Percentiles rank a stretch among this genome's conserved stretches.
These are phyloP conservation scores for Cyprinella venusta DNA, from an alignment of 2,797 vertebrate genomes.

Conservation along the genomic window DNA sequence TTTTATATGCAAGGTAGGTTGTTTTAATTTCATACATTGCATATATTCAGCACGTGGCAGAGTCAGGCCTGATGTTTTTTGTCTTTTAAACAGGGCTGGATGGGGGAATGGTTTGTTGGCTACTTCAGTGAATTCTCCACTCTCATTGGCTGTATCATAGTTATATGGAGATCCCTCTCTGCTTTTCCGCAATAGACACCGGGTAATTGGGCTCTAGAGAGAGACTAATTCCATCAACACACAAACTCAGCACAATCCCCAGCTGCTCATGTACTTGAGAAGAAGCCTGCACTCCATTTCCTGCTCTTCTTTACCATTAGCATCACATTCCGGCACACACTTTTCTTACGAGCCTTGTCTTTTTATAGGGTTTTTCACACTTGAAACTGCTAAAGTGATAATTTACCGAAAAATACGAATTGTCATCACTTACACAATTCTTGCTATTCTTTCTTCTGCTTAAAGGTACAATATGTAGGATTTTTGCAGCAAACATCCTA, in stretches of 20 bases:
- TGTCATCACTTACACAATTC: background rate
- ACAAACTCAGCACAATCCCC: slow-evolving; percentile 47
- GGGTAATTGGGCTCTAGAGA: slow-evolving; percentile 54
- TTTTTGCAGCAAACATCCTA: too few relatives aligned
- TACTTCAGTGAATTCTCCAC: background rate
- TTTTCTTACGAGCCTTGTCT: background rate
- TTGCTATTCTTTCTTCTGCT: background rate
- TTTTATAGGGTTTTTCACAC: slow-evolving; percentile 1
- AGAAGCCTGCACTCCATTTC: slow-evolving; percentile 32
- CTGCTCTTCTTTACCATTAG: slow-evolving; percentile 27
- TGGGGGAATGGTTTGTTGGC: background rate
- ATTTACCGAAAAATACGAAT: background rate
- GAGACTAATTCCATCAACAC: slow-evolving; percentile 43
- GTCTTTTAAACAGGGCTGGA: background rate
- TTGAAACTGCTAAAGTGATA: background rate
- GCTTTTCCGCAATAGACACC: slow-evolving; percentile 26
- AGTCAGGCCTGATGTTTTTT: background rate
- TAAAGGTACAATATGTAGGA: too few relatives aligned
- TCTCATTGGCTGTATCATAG: background rate
- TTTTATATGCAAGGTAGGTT: background rate
- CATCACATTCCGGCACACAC: slow-evolving; percentile 28
- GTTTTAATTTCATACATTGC: background rate
- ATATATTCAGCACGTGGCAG: background rate
- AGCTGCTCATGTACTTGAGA: slow-evolving; percentile 31
- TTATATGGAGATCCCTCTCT: slow-evolving; percentile 13